Evolutionary conservation across 2,113 vertebrate genomes (phyloP).

Genomic region (Nesospiza acunhae): DNA sequence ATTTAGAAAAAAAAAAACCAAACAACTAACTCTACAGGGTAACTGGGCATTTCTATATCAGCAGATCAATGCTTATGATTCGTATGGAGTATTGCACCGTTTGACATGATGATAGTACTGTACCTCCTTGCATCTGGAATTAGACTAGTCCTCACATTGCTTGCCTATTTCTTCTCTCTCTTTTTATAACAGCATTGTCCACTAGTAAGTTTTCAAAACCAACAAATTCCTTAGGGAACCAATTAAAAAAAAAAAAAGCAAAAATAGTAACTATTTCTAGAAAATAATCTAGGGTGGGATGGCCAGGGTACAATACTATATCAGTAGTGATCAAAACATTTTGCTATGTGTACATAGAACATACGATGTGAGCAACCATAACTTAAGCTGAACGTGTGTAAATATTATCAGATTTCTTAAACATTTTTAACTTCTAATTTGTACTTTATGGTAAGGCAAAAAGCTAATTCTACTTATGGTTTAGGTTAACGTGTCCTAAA

Average conservation of each 20-base stretch:
- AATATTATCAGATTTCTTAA: conserved; percentile 88
- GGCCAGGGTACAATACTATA: conserved; percentile 72
- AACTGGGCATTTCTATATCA: conserved; percentile 76
- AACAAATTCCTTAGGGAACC: conserved; percentile 62
- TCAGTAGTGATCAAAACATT: conserved; percentile 75
- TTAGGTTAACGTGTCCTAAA: conserved; percentile 78
- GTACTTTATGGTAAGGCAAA: conserved; percentile 85
- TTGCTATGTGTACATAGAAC: conserved; percentile 83
- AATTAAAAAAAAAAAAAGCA: conserved; percentile 32
- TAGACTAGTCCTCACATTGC: conserved; percentile 71
- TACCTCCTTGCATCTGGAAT: conserved; percentile 67
- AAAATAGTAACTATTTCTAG: conserved; percentile 67
- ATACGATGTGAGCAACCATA: conserved; percentile 76
- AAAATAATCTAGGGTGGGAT: conserved; percentile 48
- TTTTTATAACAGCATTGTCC: conserved; percentile 69
- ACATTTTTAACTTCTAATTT: conserved; percentile 91
- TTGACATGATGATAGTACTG: conserved; percentile 69
- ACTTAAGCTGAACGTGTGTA: conserved; percentile 82
- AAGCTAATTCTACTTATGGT: conserved; percentile 83
- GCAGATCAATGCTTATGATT: conserved; percentile 64
- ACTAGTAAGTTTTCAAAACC: conserved; percentile 67
- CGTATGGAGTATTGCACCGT: conserved; percentile 61
- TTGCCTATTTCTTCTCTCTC: conserved; percentile 76
- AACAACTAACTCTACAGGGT: conserved; percentile 75
- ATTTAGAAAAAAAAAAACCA: conserved; percentile 41